Base-by-base conservation (phyloP, 2,797 vertebrate genomes). In the Acrossocheilus fasciatus region DNA sequence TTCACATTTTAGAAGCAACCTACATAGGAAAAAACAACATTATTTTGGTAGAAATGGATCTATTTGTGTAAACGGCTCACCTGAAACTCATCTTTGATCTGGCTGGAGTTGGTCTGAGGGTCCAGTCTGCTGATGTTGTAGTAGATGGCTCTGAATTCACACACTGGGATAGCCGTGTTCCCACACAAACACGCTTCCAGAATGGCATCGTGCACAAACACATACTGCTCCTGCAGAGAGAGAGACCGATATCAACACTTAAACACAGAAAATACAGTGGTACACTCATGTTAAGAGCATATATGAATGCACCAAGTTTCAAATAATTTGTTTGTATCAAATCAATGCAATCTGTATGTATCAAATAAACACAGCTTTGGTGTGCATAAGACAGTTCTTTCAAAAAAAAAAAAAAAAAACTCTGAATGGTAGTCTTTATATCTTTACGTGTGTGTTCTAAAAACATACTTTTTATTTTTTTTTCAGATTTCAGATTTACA, bases 21-120 rank as follows among this genome's bases (percentile, higher is more conserved):
- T 39, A 39, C 18, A 78, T 26, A 26, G 26, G 57, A 54, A 26
- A 30, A 4, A 62, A 62, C 4, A 0, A 15, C 18, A 77, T 12
- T n/a, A 8, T 62, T 43, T 43, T 39, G 23, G 47, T 23, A 5
- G 18, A 76, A 77, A 57, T 7, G 18, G 3, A 23, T 9, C 52
- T 12, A 41, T 59, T 78, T 41, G 34, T 4, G 30, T 39, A 18
- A 9, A 66, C 50, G 1, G 15, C 75, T 87, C 66, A 99, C 98
- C 98, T 99, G 98, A 92, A 99, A 99, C 91, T 99, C 98, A 43
- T 99, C 98, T 95, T 99, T 99, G 90, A 99, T 97, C 92, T 99
- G 98, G 93, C 98, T 99, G 94, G 98, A 98, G 94, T 99, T 99
- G 87, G 98, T 99, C 95, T 99, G 98, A 18, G 98, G 97, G 91